These are phyloP conservation scores for Drosophila peninsularis DNA, from an alignment of 2,888 invertebrate species.

Conservation along the genomic window DNA sequence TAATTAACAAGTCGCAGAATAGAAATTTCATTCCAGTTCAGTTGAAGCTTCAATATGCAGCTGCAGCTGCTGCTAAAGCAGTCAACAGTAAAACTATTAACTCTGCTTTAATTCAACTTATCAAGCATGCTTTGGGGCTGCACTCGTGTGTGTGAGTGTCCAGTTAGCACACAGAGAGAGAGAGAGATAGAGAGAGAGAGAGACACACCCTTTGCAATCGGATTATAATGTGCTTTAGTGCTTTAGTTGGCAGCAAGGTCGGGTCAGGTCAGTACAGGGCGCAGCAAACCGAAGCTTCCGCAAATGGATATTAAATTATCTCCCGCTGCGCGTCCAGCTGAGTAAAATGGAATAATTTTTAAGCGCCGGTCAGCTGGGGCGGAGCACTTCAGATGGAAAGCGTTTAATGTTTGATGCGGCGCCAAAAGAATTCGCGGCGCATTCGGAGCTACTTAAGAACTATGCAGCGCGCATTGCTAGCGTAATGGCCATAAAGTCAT, in stretches of 20 bases:
- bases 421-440: background rate
- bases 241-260: background rate
- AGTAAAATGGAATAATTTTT: constrained; percentile 10
- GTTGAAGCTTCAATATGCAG: background rate
- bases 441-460: constrained; percentile 1
- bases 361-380: background rate
- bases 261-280: background rate
- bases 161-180: background rate
- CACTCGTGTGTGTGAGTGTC: background rate
- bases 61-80: background rate
- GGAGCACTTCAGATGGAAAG: too few relatives aligned
- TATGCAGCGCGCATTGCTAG: constrained; percentile 10
- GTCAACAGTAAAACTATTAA: constrained; percentile 3
- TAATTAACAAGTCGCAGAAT: background rate
- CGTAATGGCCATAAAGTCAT: constrained; percentile 12
- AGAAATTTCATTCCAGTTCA: background rate
- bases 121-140: background rate
- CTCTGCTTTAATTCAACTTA: background rate
- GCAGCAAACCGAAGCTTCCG: background rate
- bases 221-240: constrained; percentile 1
- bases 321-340: constrained; percentile 6
- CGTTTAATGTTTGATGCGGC: background rate
- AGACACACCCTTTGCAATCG: background rate
- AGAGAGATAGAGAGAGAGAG: too few relatives aligned
- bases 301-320: constrained; percentile 24